Evolutionary conservation across 2,113 vertebrate genomes (phyloP).

Genomic region (Nothocercus nigrocapillus): DNA sequence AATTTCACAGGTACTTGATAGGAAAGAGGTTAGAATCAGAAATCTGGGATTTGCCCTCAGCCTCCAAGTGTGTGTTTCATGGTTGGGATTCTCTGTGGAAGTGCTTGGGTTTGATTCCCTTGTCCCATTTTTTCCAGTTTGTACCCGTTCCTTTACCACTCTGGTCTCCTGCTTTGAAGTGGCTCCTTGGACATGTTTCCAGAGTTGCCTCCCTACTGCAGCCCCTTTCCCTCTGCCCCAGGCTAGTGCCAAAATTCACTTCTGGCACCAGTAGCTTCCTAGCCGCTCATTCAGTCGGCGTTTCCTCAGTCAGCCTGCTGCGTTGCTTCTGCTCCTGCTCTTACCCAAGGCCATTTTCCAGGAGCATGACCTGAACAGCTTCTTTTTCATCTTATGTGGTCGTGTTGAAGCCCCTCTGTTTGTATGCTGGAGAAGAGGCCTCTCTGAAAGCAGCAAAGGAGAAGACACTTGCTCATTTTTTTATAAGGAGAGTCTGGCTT

Average conservation of each 20-base stretch:
- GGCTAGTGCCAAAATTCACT: neutral
- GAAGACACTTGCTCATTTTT: neutral
- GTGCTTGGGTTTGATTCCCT: neutral
- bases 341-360: neutral
- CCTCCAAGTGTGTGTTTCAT: neutral
- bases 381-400: neutral
- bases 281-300: neutral
- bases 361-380: neutral
- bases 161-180: neutral
- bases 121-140: neutral
- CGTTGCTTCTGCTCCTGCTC: neutral
- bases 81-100: neutral
- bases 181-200: neutral
- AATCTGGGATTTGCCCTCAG: neutral
- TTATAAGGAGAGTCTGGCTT: neutral
- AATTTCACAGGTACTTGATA: constrained; percentile 13
- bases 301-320: neutral
- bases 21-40: neutral
- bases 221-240: neutral
- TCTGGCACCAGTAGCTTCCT: neutral
- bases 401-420: neutral
- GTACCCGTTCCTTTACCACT: neutral
- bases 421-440: neutral
- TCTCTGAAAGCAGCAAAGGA: neutral
- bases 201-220: neutral